Evolutionary conservation across 92 coral and sea anemone genomes (phyloP).

Genomic region (Porites rus): DNA sequence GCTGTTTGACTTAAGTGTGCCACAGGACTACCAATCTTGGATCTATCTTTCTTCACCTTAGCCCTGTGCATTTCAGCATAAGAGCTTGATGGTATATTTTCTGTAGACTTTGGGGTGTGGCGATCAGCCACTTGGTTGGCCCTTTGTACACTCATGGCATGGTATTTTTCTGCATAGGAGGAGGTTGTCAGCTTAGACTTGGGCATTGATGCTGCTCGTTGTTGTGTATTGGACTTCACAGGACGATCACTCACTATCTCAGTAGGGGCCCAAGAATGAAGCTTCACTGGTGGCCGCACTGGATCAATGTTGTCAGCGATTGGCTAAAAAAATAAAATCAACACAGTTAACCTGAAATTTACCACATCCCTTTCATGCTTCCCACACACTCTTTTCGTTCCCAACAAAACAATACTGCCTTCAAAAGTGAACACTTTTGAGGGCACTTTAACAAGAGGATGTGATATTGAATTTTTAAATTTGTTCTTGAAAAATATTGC

Average conservation of each 20-base stretch:
- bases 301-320: conserved; percentile 57
- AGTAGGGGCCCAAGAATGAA: conserved; percentile 92
- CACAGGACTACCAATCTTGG: conserved; percentile 57
- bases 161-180: conserved; percentile 86
- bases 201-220: conserved; percentile 57
- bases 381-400: neutral
- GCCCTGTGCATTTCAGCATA: conserved; percentile 93
- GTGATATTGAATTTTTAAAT: neutral
- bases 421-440: neutral
- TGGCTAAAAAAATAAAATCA: conserved; percentile 5
- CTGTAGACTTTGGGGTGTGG: conserved; percentile 55
- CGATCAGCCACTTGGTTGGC: conserved; percentile 65
- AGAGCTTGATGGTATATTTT: conserved; percentile 67
- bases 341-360: neutral
- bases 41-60: conserved; percentile 85
- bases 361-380: neutral
- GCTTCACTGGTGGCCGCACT: conserved; percentile 79
- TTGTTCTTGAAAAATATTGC: neutral
- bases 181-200: conserved; percentile 66
- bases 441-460: neutral
- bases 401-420: too few species aligned
- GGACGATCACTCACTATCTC: conserved; percentile 84
- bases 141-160: conserved; percentile 70
- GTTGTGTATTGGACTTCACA: conserved; percentile 61
- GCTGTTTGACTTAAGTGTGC: conserved; percentile 10